Percentiles rank a stretch among this genome's conserved stretches.
Evolutionary conservation across 2,797 vertebrate genomes (phyloP).

Genomic region (Gymnoscopelus braueri): DNA sequence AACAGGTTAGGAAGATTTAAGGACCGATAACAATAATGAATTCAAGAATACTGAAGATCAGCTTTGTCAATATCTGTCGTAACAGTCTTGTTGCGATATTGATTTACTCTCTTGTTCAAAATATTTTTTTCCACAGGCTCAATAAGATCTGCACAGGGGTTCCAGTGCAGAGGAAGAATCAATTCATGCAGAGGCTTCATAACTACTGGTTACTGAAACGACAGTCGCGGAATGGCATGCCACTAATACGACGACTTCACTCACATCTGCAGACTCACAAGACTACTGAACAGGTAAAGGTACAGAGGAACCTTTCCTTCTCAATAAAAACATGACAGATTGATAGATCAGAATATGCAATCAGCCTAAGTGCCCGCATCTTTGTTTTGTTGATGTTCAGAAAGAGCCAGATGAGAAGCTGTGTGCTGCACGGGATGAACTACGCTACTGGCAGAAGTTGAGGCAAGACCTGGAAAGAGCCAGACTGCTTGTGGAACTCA

Average conservation of each 20-base stretch:
- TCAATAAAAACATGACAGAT: background rate
- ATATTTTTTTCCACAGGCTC: slow-evolving; percentile 80
- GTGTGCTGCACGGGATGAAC: slow-evolving; percentile 91
- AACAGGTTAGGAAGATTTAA: too few relatives aligned
- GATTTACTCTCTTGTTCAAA: background rate
- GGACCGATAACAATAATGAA: too few relatives aligned
- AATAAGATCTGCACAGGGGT: slow-evolving; percentile 97
- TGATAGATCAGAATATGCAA: too few relatives aligned
- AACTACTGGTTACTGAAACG: slow-evolving; percentile 98
- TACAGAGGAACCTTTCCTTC: slow-evolving; percentile 55
- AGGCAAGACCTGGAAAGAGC: slow-evolving; percentile 96
- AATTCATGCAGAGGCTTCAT: slow-evolving; percentile 98
- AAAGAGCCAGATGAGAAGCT: slow-evolving; percentile 93
- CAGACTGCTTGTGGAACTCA: slow-evolving; percentile 93
- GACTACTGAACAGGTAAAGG: slow-evolving; percentile 93
- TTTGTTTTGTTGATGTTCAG: slow-evolving; percentile 69
- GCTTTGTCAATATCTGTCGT: background rate
- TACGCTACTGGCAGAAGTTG: slow-evolving; percentile 98
- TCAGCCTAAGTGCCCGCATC: slow-evolving; percentile 3
- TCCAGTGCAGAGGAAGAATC: slow-evolving; percentile 94
- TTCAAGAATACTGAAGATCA: too few relatives aligned
- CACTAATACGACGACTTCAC: slow-evolving; percentile 94
- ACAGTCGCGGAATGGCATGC: slow-evolving; percentile 95
- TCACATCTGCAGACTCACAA: slow-evolving; percentile 93
- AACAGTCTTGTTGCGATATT: background rate